A percentile compares a stretch with the other conserved stretches of the same genome.
These are phyloP conservation scores for Xenopus laevis DNA, from an alignment of 2,113 vertebrate species.

Conservation along the genomic window DNA sequence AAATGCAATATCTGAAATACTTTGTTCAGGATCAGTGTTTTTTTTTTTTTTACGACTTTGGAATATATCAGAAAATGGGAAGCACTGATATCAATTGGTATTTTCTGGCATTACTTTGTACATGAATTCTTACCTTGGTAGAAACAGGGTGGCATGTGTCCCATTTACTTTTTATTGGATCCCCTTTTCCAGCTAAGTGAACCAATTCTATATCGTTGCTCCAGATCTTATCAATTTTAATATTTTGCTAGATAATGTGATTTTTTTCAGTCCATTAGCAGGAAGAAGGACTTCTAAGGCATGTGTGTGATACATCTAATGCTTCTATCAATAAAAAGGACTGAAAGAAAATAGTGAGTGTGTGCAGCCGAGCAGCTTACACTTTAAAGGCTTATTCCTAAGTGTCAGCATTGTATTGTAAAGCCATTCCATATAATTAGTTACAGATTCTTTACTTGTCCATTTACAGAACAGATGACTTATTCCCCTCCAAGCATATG, in stretches of 20 bases:
- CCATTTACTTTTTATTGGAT: slow-evolving; percentile 7
- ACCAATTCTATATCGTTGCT: slow-evolving; percentile 4
- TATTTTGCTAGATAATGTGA: slow-evolving; percentile 32
- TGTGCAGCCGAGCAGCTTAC: background rate
- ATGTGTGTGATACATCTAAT: too few relatives aligned
- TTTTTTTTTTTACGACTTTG: background rate
- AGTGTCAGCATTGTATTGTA: background rate
- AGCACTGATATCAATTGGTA: background rate
- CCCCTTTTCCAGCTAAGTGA: slow-evolving; percentile 5
- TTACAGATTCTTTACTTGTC: too few relatives aligned
- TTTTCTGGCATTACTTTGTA: background rate
- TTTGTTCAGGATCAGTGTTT: background rate
- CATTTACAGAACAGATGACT: too few relatives aligned
- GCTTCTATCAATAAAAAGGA: background rate
- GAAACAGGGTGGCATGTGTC: slow-evolving; percentile 13
- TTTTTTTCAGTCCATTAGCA: slow-evolving; percentile 4
- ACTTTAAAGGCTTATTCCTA: background rate
- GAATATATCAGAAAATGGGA: background rate
- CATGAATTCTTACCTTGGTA: background rate
- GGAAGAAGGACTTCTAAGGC: background rate
- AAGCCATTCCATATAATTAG: background rate
- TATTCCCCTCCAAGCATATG: too few relatives aligned
- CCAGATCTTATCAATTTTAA: slow-evolving; percentile 25
- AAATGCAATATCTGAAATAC: slow-evolving; percentile 25
- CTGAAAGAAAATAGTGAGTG: background rate